phyloP scores from a whole-genome alignment of 2,888 invertebrate species.

The Lithophane leautieri region DNA sequence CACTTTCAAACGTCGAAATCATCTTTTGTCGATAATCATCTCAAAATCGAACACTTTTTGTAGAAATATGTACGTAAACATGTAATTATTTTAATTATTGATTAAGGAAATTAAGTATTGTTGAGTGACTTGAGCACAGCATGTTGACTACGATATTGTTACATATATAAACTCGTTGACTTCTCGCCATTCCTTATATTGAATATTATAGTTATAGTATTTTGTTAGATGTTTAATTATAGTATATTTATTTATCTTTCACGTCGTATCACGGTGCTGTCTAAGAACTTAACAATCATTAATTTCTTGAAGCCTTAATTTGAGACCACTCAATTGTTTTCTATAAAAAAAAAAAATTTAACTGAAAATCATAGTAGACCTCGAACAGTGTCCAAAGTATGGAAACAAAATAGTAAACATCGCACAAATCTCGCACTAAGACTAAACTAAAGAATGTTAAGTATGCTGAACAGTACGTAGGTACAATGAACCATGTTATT shows the following conservation, averaged over 20 bases:
- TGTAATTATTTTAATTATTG: constrained; percentile 25
- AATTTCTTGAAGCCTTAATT: constrained; percentile 43
- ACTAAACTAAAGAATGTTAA: constrained; percentile 33
- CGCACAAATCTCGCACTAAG: constrained; percentile 58
- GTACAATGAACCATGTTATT: constrained; percentile 46
- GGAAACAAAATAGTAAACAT: constrained; percentile 48
- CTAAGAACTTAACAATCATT: constrained; percentile 54
- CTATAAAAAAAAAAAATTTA: not conserved
- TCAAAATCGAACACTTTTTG: constrained; percentile 24
- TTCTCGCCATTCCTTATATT: constrained; percentile 80
- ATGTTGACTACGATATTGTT: constrained; percentile 50
- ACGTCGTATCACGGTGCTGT: constrained; percentile 35
- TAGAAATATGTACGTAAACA: constrained; percentile 30
- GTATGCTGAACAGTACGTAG: constrained; percentile 52
- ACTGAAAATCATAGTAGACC: constrained; percentile 24
- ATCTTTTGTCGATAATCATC: constrained; percentile 32
- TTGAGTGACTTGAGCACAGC: constrained; percentile 42
- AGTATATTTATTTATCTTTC: constrained; percentile 53
- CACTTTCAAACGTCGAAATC: constrained; percentile 61
- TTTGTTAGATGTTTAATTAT: constrained; percentile 61
- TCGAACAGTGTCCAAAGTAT: constrained; percentile 28
- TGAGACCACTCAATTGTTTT: constrained; percentile 18
- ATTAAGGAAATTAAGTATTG: constrained; percentile 49
- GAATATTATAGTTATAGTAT: constrained; percentile 71
- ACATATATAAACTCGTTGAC: constrained; percentile 53